A percentile compares a stretch with the other conserved stretches of the same genome.
These are phyloP conservation scores for Apis dorsata DNA, from an alignment of 1,140 invertebrate species.

Conservation along the genomic window DNA sequence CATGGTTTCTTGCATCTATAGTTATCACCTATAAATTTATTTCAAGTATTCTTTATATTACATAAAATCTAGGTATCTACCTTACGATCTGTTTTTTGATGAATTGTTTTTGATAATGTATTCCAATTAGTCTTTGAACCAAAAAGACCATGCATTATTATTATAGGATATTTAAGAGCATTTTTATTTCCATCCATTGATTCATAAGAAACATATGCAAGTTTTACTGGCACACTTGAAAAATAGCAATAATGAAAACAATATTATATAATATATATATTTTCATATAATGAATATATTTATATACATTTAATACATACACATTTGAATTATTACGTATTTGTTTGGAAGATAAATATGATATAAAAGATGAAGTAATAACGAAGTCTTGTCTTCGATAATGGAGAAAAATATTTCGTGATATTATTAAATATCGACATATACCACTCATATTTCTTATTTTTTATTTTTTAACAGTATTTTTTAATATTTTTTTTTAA, in stretches of 20 bases:
- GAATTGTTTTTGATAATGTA: constrained; percentile 87
- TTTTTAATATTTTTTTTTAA: constrained; percentile 5
- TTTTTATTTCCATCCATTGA: constrained; percentile 69
- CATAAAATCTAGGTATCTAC: constrained; percentile 72
- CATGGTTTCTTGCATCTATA: constrained; percentile 94
- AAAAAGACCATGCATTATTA: constrained; percentile 93
- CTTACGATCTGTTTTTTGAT: constrained; percentile 83
- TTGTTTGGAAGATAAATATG: constrained; percentile 11
- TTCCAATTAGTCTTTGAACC: constrained; percentile 94
- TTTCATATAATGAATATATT: too few relatives aligned
- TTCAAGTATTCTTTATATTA: neutral
- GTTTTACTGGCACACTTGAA: constrained; percentile 77
- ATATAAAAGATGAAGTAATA: neutral
- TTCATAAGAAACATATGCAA: constrained; percentile 83
- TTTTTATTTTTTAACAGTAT: neutral
- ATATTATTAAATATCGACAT: constrained; percentile 3
- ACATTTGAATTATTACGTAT: constrained; percentile 16
- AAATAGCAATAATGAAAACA: neutral
- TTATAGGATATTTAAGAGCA: constrained; percentile 81
- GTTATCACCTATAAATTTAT: constrained; percentile 83
- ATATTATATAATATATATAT: neutral
- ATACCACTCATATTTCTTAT: constrained; percentile 17
- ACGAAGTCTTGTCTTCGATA: constrained; percentile 11
- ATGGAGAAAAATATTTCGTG: constrained; percentile 12
- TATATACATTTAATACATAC: constrained; percentile 3